Evolutionary conservation across 2,888 invertebrate species (phyloP).

Genomic region (Ceramica pisi): DNA sequence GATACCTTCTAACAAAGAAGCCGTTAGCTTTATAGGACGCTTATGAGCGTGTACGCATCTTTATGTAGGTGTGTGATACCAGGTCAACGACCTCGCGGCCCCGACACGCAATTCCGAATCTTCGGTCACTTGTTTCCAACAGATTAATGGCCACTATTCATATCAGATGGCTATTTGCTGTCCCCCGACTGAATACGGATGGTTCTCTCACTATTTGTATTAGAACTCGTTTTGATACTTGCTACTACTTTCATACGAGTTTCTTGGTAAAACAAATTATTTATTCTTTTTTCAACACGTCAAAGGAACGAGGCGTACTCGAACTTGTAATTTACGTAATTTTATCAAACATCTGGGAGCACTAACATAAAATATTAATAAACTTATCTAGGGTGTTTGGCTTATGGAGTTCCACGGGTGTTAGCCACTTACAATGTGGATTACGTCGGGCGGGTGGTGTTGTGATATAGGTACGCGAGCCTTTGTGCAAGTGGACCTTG

Average conservation of each 20-base stretch:
- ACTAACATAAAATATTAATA: conserved; percentile 58
- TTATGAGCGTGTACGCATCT: conserved; percentile 67
- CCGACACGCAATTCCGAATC: conserved; percentile 68
- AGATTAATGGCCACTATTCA: conserved; percentile 75
- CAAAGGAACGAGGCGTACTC: conserved; percentile 40
- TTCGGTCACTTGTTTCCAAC: conserved; percentile 75
- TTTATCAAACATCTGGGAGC: conserved; percentile 51
- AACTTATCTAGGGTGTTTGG: conserved; percentile 52
- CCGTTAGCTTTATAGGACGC: conserved; percentile 63
- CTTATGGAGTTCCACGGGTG: conserved; percentile 59
- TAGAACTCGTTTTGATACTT: conserved; percentile 51
- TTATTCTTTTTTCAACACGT: conserved; percentile 49
- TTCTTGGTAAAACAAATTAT: conserved; percentile 37
- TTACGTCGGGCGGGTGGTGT: conserved; percentile 69
- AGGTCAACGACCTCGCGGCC: conserved; percentile 63
- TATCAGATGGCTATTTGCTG: conserved; percentile 74
- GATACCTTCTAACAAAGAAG: conserved; percentile 65
- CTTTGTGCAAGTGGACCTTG: conserved; percentile 80
- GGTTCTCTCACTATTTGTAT: conserved; percentile 65
- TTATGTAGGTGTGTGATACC: conserved; percentile 58
- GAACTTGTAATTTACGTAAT: conserved; percentile 62
- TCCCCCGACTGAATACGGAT: conserved; percentile 58
- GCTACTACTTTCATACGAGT: conserved; percentile 12
- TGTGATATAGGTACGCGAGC: conserved; percentile 76
- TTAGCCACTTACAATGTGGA: conserved; percentile 73